phyloP scores from a whole-genome alignment of 1,140 invertebrate species.

The Helicoverpa zea region DNA sequence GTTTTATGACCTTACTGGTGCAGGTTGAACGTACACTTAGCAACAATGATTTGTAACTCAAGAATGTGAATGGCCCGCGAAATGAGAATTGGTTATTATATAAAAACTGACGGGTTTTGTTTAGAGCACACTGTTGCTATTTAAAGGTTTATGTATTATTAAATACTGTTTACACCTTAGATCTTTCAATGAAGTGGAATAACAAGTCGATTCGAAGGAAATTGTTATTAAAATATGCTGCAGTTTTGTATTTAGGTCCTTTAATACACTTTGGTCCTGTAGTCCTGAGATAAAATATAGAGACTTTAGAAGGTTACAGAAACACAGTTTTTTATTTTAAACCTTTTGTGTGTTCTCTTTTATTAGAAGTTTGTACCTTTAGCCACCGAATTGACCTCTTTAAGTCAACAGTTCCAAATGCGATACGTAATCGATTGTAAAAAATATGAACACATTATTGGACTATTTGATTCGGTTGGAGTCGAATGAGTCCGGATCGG shows the following conservation, averaged over 20 bases:
- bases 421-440: constrained; percentile 47
- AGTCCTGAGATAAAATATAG: background rate
- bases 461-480: constrained; percentile 69
- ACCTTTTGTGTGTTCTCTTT: background rate
- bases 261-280: background rate
- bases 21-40: too few species aligned
- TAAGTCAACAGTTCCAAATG: constrained; percentile 52
- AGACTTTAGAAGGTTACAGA: too few species aligned
- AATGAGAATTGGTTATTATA: too few species aligned
- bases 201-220: background rate
- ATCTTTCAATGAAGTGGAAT: constrained; percentile 1
- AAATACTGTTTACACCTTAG: constrained; percentile 11
- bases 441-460: constrained; percentile 77
- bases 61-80: too few species aligned
- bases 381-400: background rate
- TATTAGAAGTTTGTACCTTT: background rate
- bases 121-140: too few species aligned
- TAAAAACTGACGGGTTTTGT: too few species aligned
- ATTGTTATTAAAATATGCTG: background rate
- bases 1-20: too few species aligned
- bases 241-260: background rate
- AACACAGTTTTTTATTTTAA: too few species aligned
- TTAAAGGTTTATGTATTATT: background rate
- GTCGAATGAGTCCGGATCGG: constrained; percentile 68
- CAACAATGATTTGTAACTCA: too few species aligned